phyloP scores from a whole-genome alignment of 2,888 invertebrate species.

The Hyppa rectilinea region DNA sequence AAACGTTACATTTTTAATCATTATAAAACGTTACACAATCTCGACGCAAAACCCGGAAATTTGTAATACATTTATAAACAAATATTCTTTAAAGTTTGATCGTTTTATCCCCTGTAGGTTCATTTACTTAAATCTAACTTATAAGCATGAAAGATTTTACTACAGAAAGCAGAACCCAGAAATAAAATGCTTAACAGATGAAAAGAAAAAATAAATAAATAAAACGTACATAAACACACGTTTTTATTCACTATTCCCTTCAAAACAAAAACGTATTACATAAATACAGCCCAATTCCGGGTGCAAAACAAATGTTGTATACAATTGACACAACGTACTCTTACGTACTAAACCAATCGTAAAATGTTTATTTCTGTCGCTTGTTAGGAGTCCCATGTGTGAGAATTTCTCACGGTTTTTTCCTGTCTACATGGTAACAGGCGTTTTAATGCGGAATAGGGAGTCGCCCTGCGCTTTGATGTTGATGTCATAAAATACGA shows the following conservation, averaged over 20 bases:
- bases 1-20: too few species aligned
- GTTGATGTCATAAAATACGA: constrained; percentile 41
- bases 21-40: neutral
- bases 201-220: constrained; percentile 6
- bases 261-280: constrained; percentile 48
- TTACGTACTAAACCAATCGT: constrained; percentile 61
- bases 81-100: neutral
- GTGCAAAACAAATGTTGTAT: constrained; percentile 47
- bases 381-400: constrained; percentile 62
- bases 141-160: constrained; percentile 6
- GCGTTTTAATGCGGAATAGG: constrained; percentile 50
- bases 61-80: neutral
- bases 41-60: neutral
- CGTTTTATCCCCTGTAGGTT: neutral
- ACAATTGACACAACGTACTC: constrained; percentile 55
- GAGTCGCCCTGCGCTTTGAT: constrained; percentile 34
- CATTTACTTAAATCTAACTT: neutral
- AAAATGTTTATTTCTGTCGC: constrained; percentile 65
- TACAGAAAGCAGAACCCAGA: constrained; percentile 5
- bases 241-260: constrained; percentile 24
- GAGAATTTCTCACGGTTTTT: constrained; percentile 45
- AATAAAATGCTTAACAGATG: neutral
- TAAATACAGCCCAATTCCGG: constrained; percentile 19
- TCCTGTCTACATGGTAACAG: constrained; percentile 44
- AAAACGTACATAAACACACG: constrained; percentile 26